phyloP scores from a whole-genome alignment of 2,888 invertebrate species.

The Drosophila prostipennis region DNA sequence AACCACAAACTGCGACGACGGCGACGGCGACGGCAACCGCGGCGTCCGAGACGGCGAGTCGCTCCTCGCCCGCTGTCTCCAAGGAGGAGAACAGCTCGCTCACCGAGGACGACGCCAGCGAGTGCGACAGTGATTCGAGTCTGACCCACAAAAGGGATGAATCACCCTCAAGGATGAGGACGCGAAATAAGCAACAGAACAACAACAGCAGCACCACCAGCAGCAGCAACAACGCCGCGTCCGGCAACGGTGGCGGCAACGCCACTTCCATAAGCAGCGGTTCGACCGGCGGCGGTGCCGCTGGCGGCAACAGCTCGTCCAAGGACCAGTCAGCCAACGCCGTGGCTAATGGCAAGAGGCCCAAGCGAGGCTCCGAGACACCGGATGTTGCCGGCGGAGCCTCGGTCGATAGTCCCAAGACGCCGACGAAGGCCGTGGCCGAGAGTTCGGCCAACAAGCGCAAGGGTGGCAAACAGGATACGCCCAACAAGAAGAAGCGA shows the following conservation, averaged over 20 bases:
- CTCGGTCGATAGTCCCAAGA: constrained; percentile 84
- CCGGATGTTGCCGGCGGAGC: constrained; percentile 84
- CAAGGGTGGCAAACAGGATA: constrained; percentile 85
- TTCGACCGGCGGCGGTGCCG: constrained; percentile 35
- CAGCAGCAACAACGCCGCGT: constrained; percentile 76
- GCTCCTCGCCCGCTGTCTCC: constrained; percentile 87
- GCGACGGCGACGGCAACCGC: constrained; percentile 83
- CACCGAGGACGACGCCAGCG: constrained; percentile 95
- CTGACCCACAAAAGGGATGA: constrained; percentile 91
- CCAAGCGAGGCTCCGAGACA: constrained; percentile 87
- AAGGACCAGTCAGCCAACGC: constrained; percentile 75
- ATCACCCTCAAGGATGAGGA: constrained; percentile 95
- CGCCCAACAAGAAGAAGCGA: constrained; percentile 86
- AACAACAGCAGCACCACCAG: constrained; percentile 84
- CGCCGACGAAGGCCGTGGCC: constrained; percentile 76
- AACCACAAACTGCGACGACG: constrained; percentile 85
- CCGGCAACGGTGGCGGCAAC: constrained; percentile 75
- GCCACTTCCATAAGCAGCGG: constrained; percentile 41
- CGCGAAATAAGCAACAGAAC: constrained; percentile 92
- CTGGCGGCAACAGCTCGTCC: constrained; percentile 63
- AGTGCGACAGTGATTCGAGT: constrained; percentile 97
- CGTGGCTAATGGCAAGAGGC: constrained; percentile 85
- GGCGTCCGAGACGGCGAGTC: constrained; percentile 84
- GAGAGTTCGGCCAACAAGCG: constrained; percentile 82
- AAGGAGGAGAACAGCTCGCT: constrained; percentile 92